phyloP scores from a whole-genome alignment of 2,888 invertebrate species.

The Thecocarcelia acutangulata region DNA sequence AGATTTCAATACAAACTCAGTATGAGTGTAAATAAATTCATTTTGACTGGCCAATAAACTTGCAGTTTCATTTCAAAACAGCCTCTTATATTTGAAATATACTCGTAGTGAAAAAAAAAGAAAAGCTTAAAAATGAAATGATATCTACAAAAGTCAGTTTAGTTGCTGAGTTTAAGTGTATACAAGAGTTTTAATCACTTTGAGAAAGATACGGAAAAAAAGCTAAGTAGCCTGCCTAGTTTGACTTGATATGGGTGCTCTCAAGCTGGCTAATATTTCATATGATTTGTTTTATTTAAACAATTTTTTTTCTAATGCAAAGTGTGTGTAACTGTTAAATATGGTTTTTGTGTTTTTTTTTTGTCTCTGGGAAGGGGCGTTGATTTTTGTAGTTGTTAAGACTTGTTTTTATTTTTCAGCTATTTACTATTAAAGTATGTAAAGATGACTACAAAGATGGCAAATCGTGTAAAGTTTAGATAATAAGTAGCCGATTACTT shows the following conservation, averaged over 20 bases:
- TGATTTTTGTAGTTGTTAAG: constrained; percentile 57
- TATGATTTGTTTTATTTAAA: constrained; percentile 57
- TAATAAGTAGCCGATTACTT: no score
- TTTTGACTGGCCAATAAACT: constrained; percentile 80
- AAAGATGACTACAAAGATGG: not conserved
- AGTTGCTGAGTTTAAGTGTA: constrained; percentile 15
- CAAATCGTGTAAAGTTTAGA: not conserved
- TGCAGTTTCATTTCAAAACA: constrained; percentile 78
- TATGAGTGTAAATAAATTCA: constrained; percentile 65
- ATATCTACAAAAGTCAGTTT: constrained; percentile 31
- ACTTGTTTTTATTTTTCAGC: constrained; percentile 51
- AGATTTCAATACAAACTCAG: constrained; percentile 29
- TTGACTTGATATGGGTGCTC: constrained; percentile 39
- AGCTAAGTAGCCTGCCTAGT: constrained; percentile 37
- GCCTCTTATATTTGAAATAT: constrained; percentile 48
- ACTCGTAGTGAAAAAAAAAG: constrained; percentile 18
- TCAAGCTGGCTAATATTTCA: constrained; percentile 55
- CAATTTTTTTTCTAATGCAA: constrained; percentile 23
- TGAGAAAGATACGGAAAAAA: not conserved
- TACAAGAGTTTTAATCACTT: constrained; percentile 47
- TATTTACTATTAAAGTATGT: constrained; percentile 6
- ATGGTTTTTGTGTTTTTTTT: constrained; percentile 17
- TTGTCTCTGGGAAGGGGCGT: constrained; percentile 57
- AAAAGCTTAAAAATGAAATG: constrained; percentile 36
- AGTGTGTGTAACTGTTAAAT: constrained; percentile 51